Base-by-base conservation (phyloP, 2,797 vertebrate species). In the Acipenser transmontanus region DNA sequence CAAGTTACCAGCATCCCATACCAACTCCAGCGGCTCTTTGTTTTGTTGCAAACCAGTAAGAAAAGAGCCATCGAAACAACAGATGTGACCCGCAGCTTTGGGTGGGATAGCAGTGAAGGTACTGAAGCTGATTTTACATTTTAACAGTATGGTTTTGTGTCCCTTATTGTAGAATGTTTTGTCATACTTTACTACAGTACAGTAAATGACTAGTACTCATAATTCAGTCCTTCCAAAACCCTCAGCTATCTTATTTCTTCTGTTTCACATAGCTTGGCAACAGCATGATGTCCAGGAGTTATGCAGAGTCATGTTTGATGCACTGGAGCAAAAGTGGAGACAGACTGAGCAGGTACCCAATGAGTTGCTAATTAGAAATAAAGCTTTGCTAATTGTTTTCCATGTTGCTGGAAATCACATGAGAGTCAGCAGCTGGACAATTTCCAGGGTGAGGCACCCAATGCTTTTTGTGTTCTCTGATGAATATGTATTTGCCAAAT, bases 101-200 rank as follows among this genome's bases (percentile, higher is more conserved):
- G 97, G 73, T 99, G 97, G 97, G 97, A 99, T 82, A 99, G 97
- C 79, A 99, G 97, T 70, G 97, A 99, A 82, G 97, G 97, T 99
- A 84, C 34, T 34, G 34, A 34, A 34, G 34, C 34, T 34, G 34
- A 34, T 4, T 34, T 34, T 34, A 34, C 34, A 34, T 34, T 34
- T 34, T 34, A 34, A 34, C 34, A 34, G 34, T 34, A 1, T 34
- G 3, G 34, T 34, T 34, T 17, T 17, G 17, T 34, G 34, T 34
- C 4, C 34, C 34, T 34, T 34, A 34, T 34, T 34, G 34, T 34
- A 34, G 34, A 34, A 34, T 34, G 34, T 34, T 34, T 34, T 34
- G 34, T 34, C 52, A 34, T 34, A 4, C 34, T 34, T 34, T 34
- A 34, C 34, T 34, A 34, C 34, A 34, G 34, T 34, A 34, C 34